A percentile compares a stretch with the other conserved stretches of the same genome.
phyloP scores from a whole-genome alignment of 1,140 invertebrate species.

The Hermetia illucens region DNA sequence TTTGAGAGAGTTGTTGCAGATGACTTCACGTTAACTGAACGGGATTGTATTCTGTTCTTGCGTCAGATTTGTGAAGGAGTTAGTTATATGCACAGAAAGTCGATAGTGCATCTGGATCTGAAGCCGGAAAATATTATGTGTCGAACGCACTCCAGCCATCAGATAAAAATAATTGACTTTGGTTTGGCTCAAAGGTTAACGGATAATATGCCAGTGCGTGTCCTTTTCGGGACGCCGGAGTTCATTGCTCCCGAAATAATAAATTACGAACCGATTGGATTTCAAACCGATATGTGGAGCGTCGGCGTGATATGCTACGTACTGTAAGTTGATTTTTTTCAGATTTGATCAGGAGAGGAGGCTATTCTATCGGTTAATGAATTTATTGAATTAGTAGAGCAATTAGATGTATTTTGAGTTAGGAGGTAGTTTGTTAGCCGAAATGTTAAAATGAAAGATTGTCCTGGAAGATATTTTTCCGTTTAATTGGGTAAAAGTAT shows the following conservation, averaged over 20 bases:
- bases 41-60: slow-evolving; percentile 82
- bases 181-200: slow-evolving; percentile 69
- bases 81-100: slow-evolving; percentile 75
- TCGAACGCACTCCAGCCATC: slow-evolving; percentile 51
- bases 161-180: slow-evolving; percentile 84
- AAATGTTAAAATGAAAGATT: too few relatives aligned
- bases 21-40: slow-evolving; percentile 81
- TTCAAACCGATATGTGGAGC: slow-evolving; percentile 83
- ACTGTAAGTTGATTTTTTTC: too few relatives aligned
- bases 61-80: slow-evolving; percentile 82
- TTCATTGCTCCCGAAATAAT: slow-evolving; percentile 90
- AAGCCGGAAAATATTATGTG: slow-evolving; percentile 94
- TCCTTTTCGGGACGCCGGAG: slow-evolving; percentile 84
- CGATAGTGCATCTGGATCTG: slow-evolving; percentile 77
- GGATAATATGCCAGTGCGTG: slow-evolving; percentile 52
- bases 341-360: too few relatives aligned
- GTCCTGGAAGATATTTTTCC: too few relatives aligned
- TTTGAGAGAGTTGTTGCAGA: slow-evolving; percentile 85
- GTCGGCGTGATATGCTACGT: slow-evolving; percentile 89
- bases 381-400: too few relatives aligned
- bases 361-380: slow-evolving; percentile 4
- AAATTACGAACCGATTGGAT: slow-evolving; percentile 75
- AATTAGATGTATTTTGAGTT: too few relatives aligned
- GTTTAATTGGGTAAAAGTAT: too few relatives aligned
- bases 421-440: too few relatives aligned